Percentiles rank a stretch among this genome's conserved stretches.
These are phyloP conservation scores for Drymonia ruficornis DNA, from an alignment of 2,888 invertebrate species.

Conservation along the genomic window DNA sequence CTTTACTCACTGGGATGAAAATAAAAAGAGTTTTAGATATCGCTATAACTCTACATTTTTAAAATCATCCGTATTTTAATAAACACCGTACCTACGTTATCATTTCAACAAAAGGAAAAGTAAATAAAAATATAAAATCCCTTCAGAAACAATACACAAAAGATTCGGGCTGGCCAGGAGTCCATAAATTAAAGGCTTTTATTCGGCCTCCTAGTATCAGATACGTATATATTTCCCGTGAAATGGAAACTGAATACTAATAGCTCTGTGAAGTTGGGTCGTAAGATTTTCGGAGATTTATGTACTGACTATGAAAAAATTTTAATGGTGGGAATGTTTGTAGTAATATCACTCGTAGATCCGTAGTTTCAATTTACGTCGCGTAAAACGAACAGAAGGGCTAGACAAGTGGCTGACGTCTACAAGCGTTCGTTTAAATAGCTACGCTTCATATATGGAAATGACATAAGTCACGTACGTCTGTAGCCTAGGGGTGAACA, in stretches of 20 bases:
- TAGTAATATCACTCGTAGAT: neutral
- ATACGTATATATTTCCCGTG: conserved; percentile 37
- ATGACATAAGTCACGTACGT: no score
- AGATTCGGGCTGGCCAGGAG: conserved; percentile 18
- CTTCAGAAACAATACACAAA: conserved; percentile 24
- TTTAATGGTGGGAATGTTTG: neutral
- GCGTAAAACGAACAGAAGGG: no score
- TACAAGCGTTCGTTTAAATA: no score
- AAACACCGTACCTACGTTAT: no score
- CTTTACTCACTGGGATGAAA: no score
- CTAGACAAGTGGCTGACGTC: no score
- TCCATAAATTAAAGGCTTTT: conserved; percentile 34
- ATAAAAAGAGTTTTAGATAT: no score
- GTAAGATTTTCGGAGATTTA: neutral
- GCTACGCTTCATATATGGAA: no score
- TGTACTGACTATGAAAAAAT: neutral
- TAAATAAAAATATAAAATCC: neutral
- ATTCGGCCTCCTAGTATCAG: conserved; percentile 31
- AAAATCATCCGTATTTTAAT: no score
- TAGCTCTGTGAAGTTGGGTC: conserved; percentile 17
- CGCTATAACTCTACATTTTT: no score
- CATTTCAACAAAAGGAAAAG: neutral
- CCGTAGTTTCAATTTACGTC: neutral
- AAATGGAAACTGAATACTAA: conserved; percentile 30
- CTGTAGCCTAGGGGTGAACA: no score